phyloP scores from a whole-genome alignment of 2,113 vertebrate genomes.

The Noturus placidus region DNA sequence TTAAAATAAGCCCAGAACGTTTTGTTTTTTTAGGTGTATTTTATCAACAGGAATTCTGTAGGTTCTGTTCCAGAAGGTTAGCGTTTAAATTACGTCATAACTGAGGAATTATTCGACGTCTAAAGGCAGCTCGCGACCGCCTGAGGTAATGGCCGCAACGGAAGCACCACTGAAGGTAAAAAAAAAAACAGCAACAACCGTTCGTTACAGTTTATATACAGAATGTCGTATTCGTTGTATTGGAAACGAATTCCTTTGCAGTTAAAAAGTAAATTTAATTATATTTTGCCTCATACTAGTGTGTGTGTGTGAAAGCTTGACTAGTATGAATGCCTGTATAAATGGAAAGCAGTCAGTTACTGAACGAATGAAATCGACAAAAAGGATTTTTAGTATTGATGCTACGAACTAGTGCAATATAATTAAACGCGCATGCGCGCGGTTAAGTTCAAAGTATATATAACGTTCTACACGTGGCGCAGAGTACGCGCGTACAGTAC shows the following conservation, averaged over 20 bases:
- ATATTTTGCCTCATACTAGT: too few relatives aligned
- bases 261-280: neutral
- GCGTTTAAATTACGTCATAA: neutral
- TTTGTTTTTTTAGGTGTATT: too few relatives aligned
- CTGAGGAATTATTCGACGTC: neutral
- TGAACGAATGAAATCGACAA: neutral
- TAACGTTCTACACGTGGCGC: too few relatives aligned
- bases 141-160: conserved; percentile 55
- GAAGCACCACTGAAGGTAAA: conserved; percentile 71
- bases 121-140: accelerated
- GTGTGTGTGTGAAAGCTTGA: neutral
- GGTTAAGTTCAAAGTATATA: too few relatives aligned
- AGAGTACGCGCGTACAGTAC: too few relatives aligned
- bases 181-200: conserved; percentile 17
- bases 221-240: neutral
- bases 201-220: neutral
- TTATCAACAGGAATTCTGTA: too few relatives aligned
- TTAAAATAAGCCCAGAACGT: neutral
- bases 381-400: too few relatives aligned
- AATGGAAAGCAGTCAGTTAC: neutral
- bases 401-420: too few relatives aligned
- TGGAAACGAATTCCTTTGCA: neutral
- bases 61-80: too few relatives aligned
- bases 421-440: too few relatives aligned
- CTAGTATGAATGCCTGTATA: neutral